A percentile compares a stretch with the other conserved stretches of the same genome.
phyloP scores from a whole-genome alignment of 2,888 invertebrate genomes.

The Allygus modestus region DNA sequence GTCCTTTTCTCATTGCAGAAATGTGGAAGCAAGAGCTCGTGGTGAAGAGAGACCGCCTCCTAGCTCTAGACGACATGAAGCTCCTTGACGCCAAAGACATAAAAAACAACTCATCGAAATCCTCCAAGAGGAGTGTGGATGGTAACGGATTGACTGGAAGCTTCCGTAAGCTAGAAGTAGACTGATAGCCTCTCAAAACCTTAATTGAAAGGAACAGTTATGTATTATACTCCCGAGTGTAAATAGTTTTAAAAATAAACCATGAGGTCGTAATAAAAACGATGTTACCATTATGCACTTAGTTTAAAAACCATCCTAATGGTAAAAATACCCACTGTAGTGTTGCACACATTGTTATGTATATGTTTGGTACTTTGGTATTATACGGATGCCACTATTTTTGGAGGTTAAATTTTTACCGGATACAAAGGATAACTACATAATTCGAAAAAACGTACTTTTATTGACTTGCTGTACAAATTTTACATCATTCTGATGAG shows the following conservation, averaged over 20 bases:
- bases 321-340: background rate
- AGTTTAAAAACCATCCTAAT: too few relatives aligned
- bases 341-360: background rate
- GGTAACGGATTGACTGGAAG: slow-evolving; percentile 68
- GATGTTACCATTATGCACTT: background rate
- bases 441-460: too few relatives aligned
- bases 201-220: too few relatives aligned
- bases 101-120: slow-evolving; percentile 65
- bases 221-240: background rate
- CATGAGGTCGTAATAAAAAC: background rate
- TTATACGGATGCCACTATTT: too few relatives aligned
- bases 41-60: slow-evolving; percentile 78
- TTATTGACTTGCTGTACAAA: too few relatives aligned
- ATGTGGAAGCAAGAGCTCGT: slow-evolving; percentile 84
- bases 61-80: slow-evolving; percentile 84
- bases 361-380: too few relatives aligned
- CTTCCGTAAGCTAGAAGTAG: slow-evolving; percentile 71
- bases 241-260: background rate
- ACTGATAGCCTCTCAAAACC: slow-evolving; percentile 46
- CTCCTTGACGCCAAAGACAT: slow-evolving; percentile 74
- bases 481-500: too few relatives aligned
- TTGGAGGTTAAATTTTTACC: too few relatives aligned
- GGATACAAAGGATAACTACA: too few relatives aligned
- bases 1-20: slow-evolving; percentile 76
- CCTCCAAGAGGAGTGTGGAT: slow-evolving; percentile 54